Percentiles rank a stretch among this genome's conserved stretches.
These are phyloP conservation scores for Anseranas semipalmata DNA, from an alignment of 2,113 vertebrate species.

Conservation along the genomic window DNA sequence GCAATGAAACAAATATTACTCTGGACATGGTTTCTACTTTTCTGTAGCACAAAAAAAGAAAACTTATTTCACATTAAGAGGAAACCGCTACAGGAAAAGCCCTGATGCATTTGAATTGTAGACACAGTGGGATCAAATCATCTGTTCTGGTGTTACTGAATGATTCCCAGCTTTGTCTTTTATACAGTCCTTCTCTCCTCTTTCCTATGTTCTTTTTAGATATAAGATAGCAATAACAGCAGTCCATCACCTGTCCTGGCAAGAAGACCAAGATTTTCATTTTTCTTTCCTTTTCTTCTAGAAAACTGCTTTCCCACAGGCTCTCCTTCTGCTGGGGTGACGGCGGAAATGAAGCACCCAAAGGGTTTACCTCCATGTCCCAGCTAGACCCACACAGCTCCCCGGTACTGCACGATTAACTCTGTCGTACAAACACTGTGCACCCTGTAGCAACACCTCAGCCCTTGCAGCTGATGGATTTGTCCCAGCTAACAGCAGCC, in stretches of 20 bases:
- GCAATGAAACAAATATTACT: background rate
- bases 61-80: background rate
- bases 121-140: background rate
- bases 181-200: background rate
- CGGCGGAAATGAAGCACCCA: background rate
- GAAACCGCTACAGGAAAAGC: background rate
- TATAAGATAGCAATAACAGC: conserved; percentile 2
- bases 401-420: background rate
- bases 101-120: background rate
- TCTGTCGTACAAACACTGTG: background rate
- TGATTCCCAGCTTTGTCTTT: conserved; percentile 1
- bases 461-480: background rate
- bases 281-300: background rate
- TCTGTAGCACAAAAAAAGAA: background rate
- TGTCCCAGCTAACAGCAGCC: background rate
- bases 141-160: background rate
- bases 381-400: background rate
- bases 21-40: background rate
- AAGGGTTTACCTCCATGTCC: conserved; percentile 10
- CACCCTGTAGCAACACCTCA: background rate
- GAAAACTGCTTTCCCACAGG: background rate
- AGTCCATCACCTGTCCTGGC: background rate
- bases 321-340: conserved; percentile 13
- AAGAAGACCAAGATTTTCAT: background rate
- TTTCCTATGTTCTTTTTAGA: background rate